Base-by-base conservation (phyloP, 2,113 vertebrate species). In the Nannospalax galili region DNA sequence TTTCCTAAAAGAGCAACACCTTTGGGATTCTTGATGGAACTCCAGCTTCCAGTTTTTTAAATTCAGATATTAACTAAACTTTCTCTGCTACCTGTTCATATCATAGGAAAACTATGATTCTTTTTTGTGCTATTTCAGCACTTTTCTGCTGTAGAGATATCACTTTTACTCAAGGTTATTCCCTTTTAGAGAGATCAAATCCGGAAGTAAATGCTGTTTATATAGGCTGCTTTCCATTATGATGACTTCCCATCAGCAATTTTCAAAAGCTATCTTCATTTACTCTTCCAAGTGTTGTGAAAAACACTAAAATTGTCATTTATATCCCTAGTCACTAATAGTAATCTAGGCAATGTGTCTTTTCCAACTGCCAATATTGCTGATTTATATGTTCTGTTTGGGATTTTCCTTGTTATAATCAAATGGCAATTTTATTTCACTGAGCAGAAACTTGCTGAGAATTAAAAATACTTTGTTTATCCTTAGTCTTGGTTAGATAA, bases 251-350 rank as follows among this genome's bases (percentile, higher is more conserved):
- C 62, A 93, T 93, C 95, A 98, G 95, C 94, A 97, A 52, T 97
- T 97, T 97, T 96, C 75, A 96, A 92, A 98, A 96, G 17, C 37
- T 96, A 96, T 96, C 97, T 97, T 97, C 96, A 96, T 98, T 98
- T 98, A 95, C 75, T 91, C 86, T 97, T 97, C 92, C 80, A 95
- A 97, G 93, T 95, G 73, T 93, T 97, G 96, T 84, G 60, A 97
- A 98, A 94, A 95, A 80, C 75, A 95, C 91, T 95, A 90, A 97
- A 98, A 97, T 95, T 90, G 82, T 84, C 2, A 93, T 98, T 97
- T 97, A 93, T 97, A 98, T 98, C 89, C 91, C 60, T 92, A 97
- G 84, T 96, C 95, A 95, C 42, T 94, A 94, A 75, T 52, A 94
- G 96, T 65, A 73, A 97, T 96, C 32, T 84, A 90, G 80, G 67